Base-by-base conservation (phyloP, 1,140 invertebrate species). In the Sesamia nonagrioides region DNA sequence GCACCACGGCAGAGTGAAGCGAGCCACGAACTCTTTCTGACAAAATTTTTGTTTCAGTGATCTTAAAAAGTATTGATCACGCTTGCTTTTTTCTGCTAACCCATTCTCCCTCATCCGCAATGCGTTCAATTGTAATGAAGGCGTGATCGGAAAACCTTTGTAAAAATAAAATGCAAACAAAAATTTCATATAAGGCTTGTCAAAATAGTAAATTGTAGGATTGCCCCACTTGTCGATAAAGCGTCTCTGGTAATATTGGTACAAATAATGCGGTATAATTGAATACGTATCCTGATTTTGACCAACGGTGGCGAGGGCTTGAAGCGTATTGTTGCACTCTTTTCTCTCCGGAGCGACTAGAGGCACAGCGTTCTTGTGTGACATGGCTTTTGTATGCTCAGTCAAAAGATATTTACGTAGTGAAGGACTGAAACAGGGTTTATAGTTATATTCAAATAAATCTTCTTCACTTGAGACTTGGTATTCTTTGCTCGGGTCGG, bases 391-490 rank as follows among this genome's bases (percentile, higher is more conserved):
- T 11, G n/a, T 15, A 7, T 18, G 40, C 45, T 60, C 72, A 15
- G 33, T 60, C 6, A 40, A 27, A 35, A 74, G 45, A 18, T n/a
- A 74, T 58, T 60, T 74, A 13, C 42, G 42, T 33, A 74, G 18
- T n/a, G 21, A 76, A 3, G 6, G 11, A 81, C 87, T 85, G 2
- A 90, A 33, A 18, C 88, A 91, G 6, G 87, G 82, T 27, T 88
- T 80, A 1, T 89, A 15, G 15, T 86, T 77, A 17, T 82, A 86
- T 0, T 82, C 37, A 0, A 9, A 17, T 2, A 92, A 35, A 35
- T 89, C 88, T 0, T 83, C 66, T 15, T 82, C 73, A 0, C 61
- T 78, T 4, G 80, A 71, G 35, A 90, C 79, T 60, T 92, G 89
- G 40, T 87, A 86, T 9, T 80, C 76, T 5, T 52, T 61, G 11